Base-by-base conservation (phyloP, 1,140 invertebrate species). In the Drosophila baimaii region DNA sequence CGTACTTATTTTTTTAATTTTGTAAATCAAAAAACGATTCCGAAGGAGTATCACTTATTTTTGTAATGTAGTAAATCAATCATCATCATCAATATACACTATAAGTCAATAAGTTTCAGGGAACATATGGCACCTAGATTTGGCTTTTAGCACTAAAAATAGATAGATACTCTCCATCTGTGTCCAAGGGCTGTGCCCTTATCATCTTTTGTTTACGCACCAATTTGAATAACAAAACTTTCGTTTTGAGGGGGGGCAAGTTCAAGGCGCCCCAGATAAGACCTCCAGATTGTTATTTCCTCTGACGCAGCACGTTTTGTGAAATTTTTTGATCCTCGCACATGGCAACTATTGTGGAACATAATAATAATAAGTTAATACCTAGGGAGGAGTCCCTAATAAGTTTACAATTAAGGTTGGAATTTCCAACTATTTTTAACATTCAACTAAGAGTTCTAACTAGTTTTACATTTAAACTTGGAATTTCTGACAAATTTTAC, bases 211-310 rank as follows among this genome's bases (percentile, higher is more conserved):
- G 72, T 75, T 73, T 74, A 74, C 70, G 70, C 51, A 51, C 33
- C 33, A n/a, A 58, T 71, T 71, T 70, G 56, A 75, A 75, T 75
- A 77, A 62, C 56, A 70, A 77, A 77, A 77, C 56, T 61, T 56
- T 69, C 51, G 25, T 47, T 55, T 62, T 17, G 44, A 9, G 15
- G 39, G 75, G 61, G 59, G 81, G 54, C 44, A 63, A 77, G 80
- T 79, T 83, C 80, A 83, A 83, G 80, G 64, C 54, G n/a, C 29
- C 31, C 39, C 29, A 49, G 65, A 76, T 81, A 76, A 77, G 65
- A 64, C 21, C 31, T 8, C 25, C 59, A 21, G 39, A 56, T 52
- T 66, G 73, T 58, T 69, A 77, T 52, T 76, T 77, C 63, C 74
- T 77, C 55, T 77, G 74, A 77, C 73, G 37, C 31, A 47, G 54